Evolutionary conservation across 2,797 vertebrate species (phyloP), one percentile per base, ranked within the genome.

Genomic region (Halcyon chelicuti): DNA sequence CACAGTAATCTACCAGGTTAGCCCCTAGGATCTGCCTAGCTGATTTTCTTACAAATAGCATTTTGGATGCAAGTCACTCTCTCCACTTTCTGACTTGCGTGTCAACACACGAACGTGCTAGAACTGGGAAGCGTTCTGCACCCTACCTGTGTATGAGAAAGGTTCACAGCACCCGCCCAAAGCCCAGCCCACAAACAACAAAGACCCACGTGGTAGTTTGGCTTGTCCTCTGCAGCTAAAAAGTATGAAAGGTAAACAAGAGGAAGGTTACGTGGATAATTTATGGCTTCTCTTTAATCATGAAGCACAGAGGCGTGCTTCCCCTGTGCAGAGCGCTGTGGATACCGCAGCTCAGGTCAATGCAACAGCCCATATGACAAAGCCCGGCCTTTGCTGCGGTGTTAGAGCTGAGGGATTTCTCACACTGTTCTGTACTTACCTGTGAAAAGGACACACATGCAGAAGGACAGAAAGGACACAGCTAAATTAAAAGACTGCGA

Each of bases 301-400:
- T 5, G n/a, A 46, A 46, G 40, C 20, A 39, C 21, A 28, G 29
- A 76, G 14, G 11, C 2, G 4, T 44, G 39, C 18, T 67, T 79
- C 8, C 26, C 26, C 19, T 12, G 11, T 4, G 1, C 71, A 73
- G 39, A 5, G 55, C 0, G 0, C 39, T 73, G 61, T 29, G 62
- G 71, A 21, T 21, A 33, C 58, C 39, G 62, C 16, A 62, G 73
- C 62, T 68, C 12, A 72, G 65, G 35, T 68, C 31, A 73, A 2
- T 2, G 0, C 0, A 0, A 54, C 14, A 49, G 44, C n/a, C 31
- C 12, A 16, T 1, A 39, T 33, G 33, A n/a, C 61, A 89, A 62
- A 52, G 25, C 16, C 12, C 22, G 63, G 49, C 31, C 4, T 67
- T 13, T 26, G 31, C 39, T 60, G 11, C 15, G 12, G 12, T 49